Evolutionary conservation across 2,797 vertebrate species (phyloP), one percentile per base, ranked within the genome.

Genomic region (Hybognathus amarus): DNA sequence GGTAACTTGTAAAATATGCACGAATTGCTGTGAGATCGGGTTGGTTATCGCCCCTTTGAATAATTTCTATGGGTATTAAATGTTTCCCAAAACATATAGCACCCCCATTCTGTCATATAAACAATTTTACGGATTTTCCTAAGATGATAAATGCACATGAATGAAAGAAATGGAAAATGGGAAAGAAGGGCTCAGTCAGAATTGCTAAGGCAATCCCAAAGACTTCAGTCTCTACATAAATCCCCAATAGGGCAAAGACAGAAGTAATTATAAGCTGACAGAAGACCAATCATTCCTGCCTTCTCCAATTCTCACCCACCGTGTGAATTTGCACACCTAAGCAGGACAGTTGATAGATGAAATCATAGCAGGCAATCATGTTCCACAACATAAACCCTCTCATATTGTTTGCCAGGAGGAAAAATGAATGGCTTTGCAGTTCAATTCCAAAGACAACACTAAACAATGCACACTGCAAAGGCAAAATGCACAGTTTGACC

Each of bases 321-420:
- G 77, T 40, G 83, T 79, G 74, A 90, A 83, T 88, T 66, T 85
- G 87, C 85, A 66, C 76, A 56, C 38, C 79, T 63, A 50, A 83
- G 88, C 87, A 69, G 69, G 12, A 52, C 67, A 5, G 17, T 42
- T 75, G 4, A 83, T 75, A n/a, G 5, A 83, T 76, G 10, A 30
- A 75, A 89, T 88, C 89, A 54, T 77, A 87, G 82, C 52, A 66
- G 50, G 22, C 76, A 79, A 81, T 80, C 27, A 82, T 83, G 63
- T 75, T 38, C 64, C 52, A 27, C 75, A 70, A 83, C 75, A 64
- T 85, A 86, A 86, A 87, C 77, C 67, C 52, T 82, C 30, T 79
- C 11, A 75, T 86, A 87, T 86, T 74, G 52, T 69, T 56, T 52
- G 75, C 59, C 79, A 36, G 67, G 61, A 52, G 33, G 42, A 69